A percentile compares a stretch with the other conserved stretches of the same genome.
Conservation (phyloP, 2,797 vertebrate genomes). For the Streptopelia turtur region DNA sequence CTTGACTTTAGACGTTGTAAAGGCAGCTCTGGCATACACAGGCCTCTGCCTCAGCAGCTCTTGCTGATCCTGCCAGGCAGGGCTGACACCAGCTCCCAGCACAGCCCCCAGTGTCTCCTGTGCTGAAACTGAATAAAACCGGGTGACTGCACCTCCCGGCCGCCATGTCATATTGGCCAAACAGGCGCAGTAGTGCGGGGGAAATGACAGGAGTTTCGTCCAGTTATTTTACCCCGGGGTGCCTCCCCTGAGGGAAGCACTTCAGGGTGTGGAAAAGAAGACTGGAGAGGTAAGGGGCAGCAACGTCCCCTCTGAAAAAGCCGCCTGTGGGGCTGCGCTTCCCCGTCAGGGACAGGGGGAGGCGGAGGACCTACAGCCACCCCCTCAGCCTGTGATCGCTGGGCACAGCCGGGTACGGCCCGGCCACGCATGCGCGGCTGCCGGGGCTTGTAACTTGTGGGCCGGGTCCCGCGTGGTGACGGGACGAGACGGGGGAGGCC, state of each 20-base stretch:
- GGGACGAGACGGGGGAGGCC: background rate
- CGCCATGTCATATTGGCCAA: rapidly evolving
- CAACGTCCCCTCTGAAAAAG: rapidly evolving
- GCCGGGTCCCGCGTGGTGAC: background rate
- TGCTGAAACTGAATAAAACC: rapidly evolving
- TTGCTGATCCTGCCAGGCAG: rapidly evolving
- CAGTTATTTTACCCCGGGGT: rapidly evolving
- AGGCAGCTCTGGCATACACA: background rate
- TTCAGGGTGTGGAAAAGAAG: background rate
- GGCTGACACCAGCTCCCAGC: too few species aligned
- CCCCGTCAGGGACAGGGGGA: rapidly evolving
- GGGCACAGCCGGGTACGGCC: too few species aligned
- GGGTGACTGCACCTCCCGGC: rapidly evolving
- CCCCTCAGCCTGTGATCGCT: too few species aligned
- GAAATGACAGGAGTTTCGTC: background rate
- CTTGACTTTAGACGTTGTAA: background rate
- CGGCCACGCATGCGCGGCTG: background rate
- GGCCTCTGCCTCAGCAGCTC: too few species aligned
- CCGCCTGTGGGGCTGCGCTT: rapidly evolving
- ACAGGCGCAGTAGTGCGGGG: rapidly evolving
- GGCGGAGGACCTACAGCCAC: rapidly evolving
- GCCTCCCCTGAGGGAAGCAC: background rate
- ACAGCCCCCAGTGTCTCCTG: background rate
- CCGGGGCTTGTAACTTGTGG: background rate
- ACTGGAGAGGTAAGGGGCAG: rapidly evolving